phyloP scores from a whole-genome alignment of 2,113 vertebrate genomes.

The Craseonycteris thonglongyai region DNA sequence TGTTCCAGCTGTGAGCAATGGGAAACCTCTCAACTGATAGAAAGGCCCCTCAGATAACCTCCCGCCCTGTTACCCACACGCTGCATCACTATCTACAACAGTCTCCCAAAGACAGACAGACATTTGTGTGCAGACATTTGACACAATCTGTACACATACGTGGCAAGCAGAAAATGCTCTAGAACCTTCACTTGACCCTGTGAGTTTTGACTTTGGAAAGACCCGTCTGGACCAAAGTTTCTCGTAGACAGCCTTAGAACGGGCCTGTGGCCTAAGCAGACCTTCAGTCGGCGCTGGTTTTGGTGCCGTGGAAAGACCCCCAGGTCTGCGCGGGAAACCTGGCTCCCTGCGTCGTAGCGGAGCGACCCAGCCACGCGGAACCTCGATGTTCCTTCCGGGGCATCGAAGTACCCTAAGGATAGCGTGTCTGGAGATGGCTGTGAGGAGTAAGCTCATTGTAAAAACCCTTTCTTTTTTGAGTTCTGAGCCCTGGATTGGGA shows the following conservation, averaged over 20 bases:
- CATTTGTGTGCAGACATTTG: background rate
- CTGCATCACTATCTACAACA: fast-evolving
- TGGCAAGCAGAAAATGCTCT: background rate
- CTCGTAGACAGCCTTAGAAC: background rate
- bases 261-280: background rate
- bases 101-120: background rate
- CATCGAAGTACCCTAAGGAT: background rate
- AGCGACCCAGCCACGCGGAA: background rate
- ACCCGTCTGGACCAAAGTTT: background rate
- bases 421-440: background rate
- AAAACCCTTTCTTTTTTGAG: background rate
- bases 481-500: background rate
- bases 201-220: background rate
- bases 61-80: background rate
- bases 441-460: background rate
- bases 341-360: background rate
- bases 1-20: background rate
- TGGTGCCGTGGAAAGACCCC: fast-evolving
- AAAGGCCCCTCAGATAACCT: background rate
- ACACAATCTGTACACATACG: background rate
- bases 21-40: fast-evolving
- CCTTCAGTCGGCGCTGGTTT: background rate
- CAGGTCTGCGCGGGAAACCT: background rate
- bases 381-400: background rate
- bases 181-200: background rate